These are phyloP conservation scores for Mustela nigripes DNA, from an alignment of 2,113 vertebrate genomes.

Conservation along the genomic window DNA sequence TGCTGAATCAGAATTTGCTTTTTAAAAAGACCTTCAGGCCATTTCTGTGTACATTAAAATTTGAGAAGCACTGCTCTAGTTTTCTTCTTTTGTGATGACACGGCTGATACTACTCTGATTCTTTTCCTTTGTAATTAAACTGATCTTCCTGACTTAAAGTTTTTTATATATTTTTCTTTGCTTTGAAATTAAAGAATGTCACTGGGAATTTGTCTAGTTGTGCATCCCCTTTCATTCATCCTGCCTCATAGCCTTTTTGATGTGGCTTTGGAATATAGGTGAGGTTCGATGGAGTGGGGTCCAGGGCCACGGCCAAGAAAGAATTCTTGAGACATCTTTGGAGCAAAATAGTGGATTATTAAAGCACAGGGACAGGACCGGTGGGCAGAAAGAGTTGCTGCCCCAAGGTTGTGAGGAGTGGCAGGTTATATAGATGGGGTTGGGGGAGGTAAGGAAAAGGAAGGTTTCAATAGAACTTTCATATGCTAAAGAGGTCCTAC, in stretches of 20 bases:
- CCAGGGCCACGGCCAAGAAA: too few species aligned
- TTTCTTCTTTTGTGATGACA: background rate
- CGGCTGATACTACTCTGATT: background rate
- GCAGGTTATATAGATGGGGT: too few species aligned
- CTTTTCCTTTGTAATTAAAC: background rate
- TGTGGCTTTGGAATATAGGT: too few species aligned
- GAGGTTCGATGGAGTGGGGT: too few species aligned
- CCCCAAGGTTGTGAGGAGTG: too few species aligned
- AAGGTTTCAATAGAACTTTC: too few species aligned
- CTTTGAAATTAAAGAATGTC: background rate
- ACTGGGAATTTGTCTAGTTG: background rate
- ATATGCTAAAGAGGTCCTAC: too few species aligned
- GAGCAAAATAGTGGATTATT: too few species aligned
- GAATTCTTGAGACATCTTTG: too few species aligned
- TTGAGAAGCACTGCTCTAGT: background rate
- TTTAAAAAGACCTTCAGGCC: background rate
- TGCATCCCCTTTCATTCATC: background rate
- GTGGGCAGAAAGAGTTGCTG: too few species aligned
- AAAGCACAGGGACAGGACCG: too few species aligned
- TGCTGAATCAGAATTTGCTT: background rate
- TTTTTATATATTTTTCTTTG: background rate
- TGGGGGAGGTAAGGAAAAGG: too few species aligned
- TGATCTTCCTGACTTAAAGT: background rate
- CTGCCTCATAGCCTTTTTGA: background rate
- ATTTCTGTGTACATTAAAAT: background rate